These are phyloP conservation scores for Patella caerulea DNA, from an alignment of 2,888 invertebrate species.

Conservation along the genomic window DNA sequence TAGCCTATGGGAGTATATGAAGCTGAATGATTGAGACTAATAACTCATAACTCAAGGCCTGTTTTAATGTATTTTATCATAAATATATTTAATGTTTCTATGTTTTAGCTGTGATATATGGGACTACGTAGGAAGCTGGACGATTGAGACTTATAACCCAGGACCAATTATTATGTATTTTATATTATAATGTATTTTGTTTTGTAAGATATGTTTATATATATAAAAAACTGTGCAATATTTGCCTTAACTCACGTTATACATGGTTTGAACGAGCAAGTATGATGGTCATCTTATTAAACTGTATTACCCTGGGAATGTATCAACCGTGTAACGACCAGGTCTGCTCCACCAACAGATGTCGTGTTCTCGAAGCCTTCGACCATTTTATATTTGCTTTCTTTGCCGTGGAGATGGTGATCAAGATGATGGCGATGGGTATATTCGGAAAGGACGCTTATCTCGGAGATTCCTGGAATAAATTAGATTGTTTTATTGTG, in stretches of 20 bases:
- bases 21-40: no score
- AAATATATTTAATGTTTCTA: no score
- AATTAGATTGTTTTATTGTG: slow-evolving; percentile 98
- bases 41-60: no score
- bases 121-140: no score
- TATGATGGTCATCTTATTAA: slow-evolving; percentile 97
- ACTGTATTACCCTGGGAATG: slow-evolving; percentile 99
- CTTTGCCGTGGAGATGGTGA: slow-evolving; percentile 97
- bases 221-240: neutral
- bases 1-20: no score
- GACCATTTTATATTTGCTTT: slow-evolving; percentile 99
- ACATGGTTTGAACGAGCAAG: slow-evolving; percentile 99
- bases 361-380: slow-evolving; percentile 82
- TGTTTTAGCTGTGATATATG: no score
- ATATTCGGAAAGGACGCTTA: slow-evolving; percentile 91
- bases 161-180: no score
- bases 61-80: no score
- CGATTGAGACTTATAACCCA: no score
- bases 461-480: slow-evolving; percentile 98
- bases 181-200: no score
- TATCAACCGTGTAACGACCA: slow-evolving; percentile 95
- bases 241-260: slow-evolving; percentile 65
- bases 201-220: no score
- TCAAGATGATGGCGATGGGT: slow-evolving; percentile 99
- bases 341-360: slow-evolving; percentile 77